Evolutionary conservation across 2,113 vertebrate species (phyloP), one percentile per base, ranked within the genome.

Genomic region (Sturnus vulgaris): DNA sequence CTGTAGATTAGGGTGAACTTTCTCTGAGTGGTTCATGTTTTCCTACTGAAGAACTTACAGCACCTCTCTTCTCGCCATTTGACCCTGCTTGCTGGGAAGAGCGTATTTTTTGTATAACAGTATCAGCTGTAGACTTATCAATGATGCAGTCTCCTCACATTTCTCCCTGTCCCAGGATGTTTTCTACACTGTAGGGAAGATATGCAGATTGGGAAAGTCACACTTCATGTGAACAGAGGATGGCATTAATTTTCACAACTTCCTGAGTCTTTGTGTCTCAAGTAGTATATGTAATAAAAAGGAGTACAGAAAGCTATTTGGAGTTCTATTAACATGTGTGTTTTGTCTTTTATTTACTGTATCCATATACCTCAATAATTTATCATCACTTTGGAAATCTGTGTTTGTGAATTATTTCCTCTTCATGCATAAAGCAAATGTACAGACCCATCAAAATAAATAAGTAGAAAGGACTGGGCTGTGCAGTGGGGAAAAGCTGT

Each of bases 21-120:
- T 31, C 44, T 55, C 57, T 19, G 6, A 31, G 9, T 31, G 4
- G 28, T 44, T 42, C 14, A 15, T 0, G 0, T 55, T 53, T 82
- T 33, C 33, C 55, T 66, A n/a, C 14, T 31, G 4, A 79, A 76
- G 53, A 82, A 64, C 15, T 35, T 64, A 46, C 12, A 63, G 46
- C 8, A 8, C 8, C 11, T 61, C 40, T 59, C 30, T 40, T 82
- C 23, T 68, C 12, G 7, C 24, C 15, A 27, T 27, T 21, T 33
- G 4, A 23, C 20, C 15, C 31, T 72, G 10, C 35, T 60, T 42
- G 10, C 15, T 35, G 30, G 30, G 19, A 79, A 69, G 9, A 33
- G 5, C 17, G 5, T 65, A 12, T 88, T 65, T 80, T 57, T 52
- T 33, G 27, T 37, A 40, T n/a, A 44, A 79, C 9, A 64, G 22